phyloP scores from a whole-genome alignment of 2,797 vertebrate genomes.

The Lutjanus argentimaculatus region DNA sequence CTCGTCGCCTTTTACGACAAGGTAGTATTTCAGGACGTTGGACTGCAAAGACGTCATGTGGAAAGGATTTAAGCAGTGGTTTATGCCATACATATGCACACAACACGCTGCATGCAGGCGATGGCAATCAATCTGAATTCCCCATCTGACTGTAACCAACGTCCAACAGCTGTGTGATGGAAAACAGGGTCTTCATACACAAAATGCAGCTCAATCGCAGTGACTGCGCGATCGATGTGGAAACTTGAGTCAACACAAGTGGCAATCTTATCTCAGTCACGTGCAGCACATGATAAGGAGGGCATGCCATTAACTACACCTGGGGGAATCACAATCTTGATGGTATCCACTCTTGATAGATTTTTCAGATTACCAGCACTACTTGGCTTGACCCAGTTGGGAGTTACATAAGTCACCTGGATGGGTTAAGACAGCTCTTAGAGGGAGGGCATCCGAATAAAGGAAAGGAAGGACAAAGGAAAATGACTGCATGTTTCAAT shows the following conservation, averaged over 20 bases:
- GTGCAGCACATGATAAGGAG: slow-evolving; percentile 28
- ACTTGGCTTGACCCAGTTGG: not conserved
- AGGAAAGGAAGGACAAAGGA: not conserved
- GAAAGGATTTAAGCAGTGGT: slow-evolving; percentile 53
- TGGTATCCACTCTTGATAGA: slow-evolving; percentile 1
- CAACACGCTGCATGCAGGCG: slow-evolving; percentile 22
- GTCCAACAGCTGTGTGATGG: slow-evolving; percentile 61
- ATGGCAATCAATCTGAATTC: slow-evolving; percentile 64
- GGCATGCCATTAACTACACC: slow-evolving; percentile 27
- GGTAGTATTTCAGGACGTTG: slow-evolving; percentile 62
- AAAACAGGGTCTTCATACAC: slow-evolving; percentile 57
- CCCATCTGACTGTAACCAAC: slow-evolving; percentile 49
- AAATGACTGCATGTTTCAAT: not conserved
- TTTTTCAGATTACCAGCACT: slow-evolving; percentile 1
- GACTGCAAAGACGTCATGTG: slow-evolving; percentile 17
- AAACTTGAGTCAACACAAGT: slow-evolving; percentile 45
- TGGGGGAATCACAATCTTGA: slow-evolving; percentile 23
- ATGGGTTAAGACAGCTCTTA: not conserved
- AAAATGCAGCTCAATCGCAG: slow-evolving; percentile 38
- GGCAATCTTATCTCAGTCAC: slow-evolving; percentile 48
- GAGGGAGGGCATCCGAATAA: not conserved
- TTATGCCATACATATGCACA: slow-evolving; percentile 48
- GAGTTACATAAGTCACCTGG: not conserved
- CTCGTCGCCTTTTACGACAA: slow-evolving; percentile 54
- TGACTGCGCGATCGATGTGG: slow-evolving; percentile 42